Evolutionary conservation across 2,113 vertebrate genomes (phyloP).

Genomic region (Oncorhynchus masou): DNA sequence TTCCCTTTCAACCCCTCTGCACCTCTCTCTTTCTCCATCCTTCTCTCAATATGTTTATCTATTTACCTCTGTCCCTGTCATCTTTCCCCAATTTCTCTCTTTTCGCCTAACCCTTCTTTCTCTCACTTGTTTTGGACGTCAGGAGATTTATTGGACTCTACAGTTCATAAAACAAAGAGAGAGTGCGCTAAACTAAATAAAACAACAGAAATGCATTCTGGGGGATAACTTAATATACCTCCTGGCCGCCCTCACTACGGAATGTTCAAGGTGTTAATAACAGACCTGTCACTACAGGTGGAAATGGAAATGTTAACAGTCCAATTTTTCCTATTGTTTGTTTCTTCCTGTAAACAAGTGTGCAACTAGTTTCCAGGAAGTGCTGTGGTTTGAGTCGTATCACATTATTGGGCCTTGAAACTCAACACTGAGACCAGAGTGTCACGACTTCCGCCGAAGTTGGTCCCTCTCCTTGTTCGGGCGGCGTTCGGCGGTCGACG

Average conservation of each 20-base stretch:
- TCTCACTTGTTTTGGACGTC: slow-evolving; percentile 9
- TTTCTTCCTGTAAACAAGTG: slow-evolving; percentile 17
- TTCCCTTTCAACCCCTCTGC: slow-evolving; percentile 26
- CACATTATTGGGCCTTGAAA: slow-evolving; percentile 20
- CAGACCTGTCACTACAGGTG: slow-evolving; percentile 24
- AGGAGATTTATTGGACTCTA: slow-evolving; percentile 55
- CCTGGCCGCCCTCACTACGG: not conserved
- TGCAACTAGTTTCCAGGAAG: slow-evolving; percentile 21
- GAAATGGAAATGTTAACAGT: slow-evolving; percentile 18
- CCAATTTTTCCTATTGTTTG: slow-evolving; percentile 55
- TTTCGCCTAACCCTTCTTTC: not conserved
- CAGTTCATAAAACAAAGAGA: slow-evolving; percentile 53
- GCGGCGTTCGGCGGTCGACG: too few relatives aligned
- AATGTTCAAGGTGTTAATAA: slow-evolving; percentile 45
- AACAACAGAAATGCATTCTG: slow-evolving; percentile 32
- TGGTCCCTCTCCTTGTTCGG: too few relatives aligned
- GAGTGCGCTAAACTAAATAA: slow-evolving; percentile 40
- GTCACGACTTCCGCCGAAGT: too few relatives aligned
- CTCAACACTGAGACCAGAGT: slow-evolving; percentile 6
- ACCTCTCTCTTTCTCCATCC: slow-evolving; percentile 51
- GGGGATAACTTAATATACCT: slow-evolving; percentile 49
- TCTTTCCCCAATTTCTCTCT: slow-evolving; percentile 29
- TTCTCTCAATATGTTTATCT: slow-evolving; percentile 51
- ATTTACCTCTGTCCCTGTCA: slow-evolving; percentile 45
- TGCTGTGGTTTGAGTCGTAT: not conserved